Percentiles rank a stretch among this genome's conserved stretches.
Conservation (phyloP, 2,888 invertebrate species). For the Drosophila colorata region DNA sequence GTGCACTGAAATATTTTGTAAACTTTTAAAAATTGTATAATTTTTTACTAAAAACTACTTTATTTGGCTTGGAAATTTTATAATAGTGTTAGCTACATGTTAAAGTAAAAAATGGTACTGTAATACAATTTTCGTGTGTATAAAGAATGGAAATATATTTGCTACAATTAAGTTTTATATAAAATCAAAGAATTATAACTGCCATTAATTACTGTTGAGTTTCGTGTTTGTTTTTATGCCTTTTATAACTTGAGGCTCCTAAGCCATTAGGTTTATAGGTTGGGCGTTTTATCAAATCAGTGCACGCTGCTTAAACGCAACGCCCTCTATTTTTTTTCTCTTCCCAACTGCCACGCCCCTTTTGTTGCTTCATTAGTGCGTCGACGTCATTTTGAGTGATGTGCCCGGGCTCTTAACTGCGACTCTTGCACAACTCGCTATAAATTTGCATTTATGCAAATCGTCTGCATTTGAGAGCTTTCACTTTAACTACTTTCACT, state of each 20-base stretch:
- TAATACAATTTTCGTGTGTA: no score
- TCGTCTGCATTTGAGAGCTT: slow-evolving; percentile 57
- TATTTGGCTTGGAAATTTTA: no score
- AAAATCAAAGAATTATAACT: no score
- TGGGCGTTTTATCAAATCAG: slow-evolving; percentile 33
- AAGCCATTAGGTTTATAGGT: slow-evolving; percentile 2
- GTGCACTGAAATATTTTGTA: no score
- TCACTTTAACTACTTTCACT: slow-evolving; percentile 65
- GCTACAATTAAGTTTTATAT: no score
- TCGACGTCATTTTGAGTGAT: slow-evolving; percentile 55
- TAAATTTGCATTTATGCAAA: slow-evolving; percentile 71
- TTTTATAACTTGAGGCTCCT: background rate
- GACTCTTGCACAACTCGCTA: slow-evolving; percentile 29
- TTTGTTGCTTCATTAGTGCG: slow-evolving; percentile 71
- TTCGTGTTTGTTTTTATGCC: background rate
- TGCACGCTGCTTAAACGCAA: slow-evolving; percentile 38
- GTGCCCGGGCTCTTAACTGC: slow-evolving; percentile 29
- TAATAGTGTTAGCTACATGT: no score
- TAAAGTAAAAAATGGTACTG: no score
- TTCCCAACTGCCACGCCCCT: slow-evolving; percentile 37
- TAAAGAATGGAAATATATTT: no score
- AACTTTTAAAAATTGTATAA: no score
- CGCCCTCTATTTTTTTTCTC: slow-evolving; percentile 24
- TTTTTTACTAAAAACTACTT: no score
- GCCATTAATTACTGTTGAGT: background rate